A percentile compares a stretch with the other conserved stretches of the same genome.
phyloP scores from a whole-genome alignment of 1,140 invertebrate genomes.

The Potamilus streckersoni region DNA sequence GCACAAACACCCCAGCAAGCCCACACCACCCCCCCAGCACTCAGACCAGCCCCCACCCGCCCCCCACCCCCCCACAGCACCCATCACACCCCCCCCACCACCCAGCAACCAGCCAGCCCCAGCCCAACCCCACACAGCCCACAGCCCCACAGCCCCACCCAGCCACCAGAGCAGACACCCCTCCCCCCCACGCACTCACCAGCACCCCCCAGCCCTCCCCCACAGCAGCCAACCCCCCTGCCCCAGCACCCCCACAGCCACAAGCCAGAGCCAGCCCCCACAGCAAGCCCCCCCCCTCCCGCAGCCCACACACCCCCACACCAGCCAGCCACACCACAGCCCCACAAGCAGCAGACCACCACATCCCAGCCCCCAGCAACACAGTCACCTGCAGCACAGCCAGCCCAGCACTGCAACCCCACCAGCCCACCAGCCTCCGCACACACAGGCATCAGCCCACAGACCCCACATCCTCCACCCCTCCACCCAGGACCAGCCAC shows the following conservation, averaged over 20 bases:
- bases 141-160: neutral
- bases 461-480: neutral
- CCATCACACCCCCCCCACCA: neutral
- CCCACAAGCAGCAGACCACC: neutral
- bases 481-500: neutral
- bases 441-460: neutral
- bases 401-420: neutral
- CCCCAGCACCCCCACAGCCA: no score
- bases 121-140: neutral
- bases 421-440: neutral
- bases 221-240: neutral
- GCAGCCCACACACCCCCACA: no score
- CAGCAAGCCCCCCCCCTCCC: no score
- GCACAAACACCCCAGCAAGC: neutral
- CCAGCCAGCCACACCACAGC: no score
- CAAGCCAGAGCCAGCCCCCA: no score
- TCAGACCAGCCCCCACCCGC: neutral
- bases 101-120: no score
- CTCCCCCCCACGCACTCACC: neutral
- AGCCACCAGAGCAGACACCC: no score
- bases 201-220: neutral
- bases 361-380: neutral
- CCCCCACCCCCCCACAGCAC: neutral
- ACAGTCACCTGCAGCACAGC: neutral
- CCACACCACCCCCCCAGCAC: neutral